phyloP scores from a whole-genome alignment of 1,140 invertebrate genomes.

The Rhagoletis zephyria region DNA sequence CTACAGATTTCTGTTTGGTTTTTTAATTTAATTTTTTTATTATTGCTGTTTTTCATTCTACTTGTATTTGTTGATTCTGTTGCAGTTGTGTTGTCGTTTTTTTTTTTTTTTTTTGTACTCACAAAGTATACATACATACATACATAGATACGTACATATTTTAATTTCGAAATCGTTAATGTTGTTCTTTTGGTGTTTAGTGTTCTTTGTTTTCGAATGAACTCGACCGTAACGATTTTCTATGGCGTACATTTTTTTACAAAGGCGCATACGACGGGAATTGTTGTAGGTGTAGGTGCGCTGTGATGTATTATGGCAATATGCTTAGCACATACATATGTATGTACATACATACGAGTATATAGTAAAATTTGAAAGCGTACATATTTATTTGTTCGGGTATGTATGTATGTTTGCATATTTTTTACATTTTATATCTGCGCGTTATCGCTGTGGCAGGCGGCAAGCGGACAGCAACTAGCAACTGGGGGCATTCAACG shows the following conservation, averaged over 20 bases:
- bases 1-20: not conserved
- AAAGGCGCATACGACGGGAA: not conserved
- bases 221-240: conserved; percentile 57
- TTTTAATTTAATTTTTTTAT: not conserved
- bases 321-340: not conserved
- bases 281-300: conserved; percentile 45
- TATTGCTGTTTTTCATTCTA: conserved; percentile 12
- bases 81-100: conserved; percentile 40
- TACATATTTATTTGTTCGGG: not conserved
- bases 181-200: conserved; percentile 49
- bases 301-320: not conserved
- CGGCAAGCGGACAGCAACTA: not conserved
- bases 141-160: conserved; percentile 25
- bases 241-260: conserved; percentile 56
- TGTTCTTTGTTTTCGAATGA: conserved; percentile 57
- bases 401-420: not conserved
- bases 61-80: conserved; percentile 1
- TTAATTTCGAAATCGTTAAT: conserved; percentile 35
- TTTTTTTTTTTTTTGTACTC: not conserved
- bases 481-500: conserved; percentile 34
- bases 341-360: too few species aligned
- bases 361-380: not conserved
- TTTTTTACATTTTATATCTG: conserved; percentile 9
- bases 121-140: conserved; percentile 12
- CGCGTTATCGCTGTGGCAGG: conserved; percentile 22